Evolutionary conservation across 1,140 invertebrate genomes (phyloP).

Genomic region (Vanessa atalanta): DNA sequence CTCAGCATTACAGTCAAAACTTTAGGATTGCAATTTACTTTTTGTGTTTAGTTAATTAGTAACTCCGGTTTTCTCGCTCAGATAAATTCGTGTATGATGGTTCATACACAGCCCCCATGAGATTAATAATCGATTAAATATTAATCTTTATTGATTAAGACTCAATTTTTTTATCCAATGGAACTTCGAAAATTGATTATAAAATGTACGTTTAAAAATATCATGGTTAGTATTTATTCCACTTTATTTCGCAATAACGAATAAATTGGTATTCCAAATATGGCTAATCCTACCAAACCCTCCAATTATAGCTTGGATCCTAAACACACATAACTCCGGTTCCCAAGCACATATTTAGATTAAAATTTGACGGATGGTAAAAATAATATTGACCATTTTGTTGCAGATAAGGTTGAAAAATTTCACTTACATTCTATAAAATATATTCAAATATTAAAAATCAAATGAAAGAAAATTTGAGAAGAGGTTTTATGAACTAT

Average conservation of each 20-base stretch:
- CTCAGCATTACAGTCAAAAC: no score
- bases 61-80: no score
- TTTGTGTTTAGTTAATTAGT: no score
- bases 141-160: no score
- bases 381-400: slow-evolving; percentile 24
- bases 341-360: slow-evolving; percentile 28
- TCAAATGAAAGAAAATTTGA: not conserved
- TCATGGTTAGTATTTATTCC: not conserved
- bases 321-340: slow-evolving; percentile 28
- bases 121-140: no score
- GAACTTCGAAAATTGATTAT: no score
- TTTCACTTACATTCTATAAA: not conserved
- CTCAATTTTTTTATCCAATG: no score
- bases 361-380: slow-evolving; percentile 39
- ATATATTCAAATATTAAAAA: not conserved
- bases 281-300: slow-evolving; percentile 28
- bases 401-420: not conserved
- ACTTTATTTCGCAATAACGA: slow-evolving; percentile 24
- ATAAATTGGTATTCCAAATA: slow-evolving; percentile 34
- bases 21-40: no score
- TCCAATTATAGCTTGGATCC: slow-evolving; percentile 33
- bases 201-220: not conserved
- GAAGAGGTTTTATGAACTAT: no score
- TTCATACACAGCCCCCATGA: no score
- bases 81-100: no score